A percentile compares a stretch with the other conserved stretches of the same genome.
Evolutionary conservation across 2,797 vertebrate species (phyloP).

Genomic region (Catharus ustulatus): DNA sequence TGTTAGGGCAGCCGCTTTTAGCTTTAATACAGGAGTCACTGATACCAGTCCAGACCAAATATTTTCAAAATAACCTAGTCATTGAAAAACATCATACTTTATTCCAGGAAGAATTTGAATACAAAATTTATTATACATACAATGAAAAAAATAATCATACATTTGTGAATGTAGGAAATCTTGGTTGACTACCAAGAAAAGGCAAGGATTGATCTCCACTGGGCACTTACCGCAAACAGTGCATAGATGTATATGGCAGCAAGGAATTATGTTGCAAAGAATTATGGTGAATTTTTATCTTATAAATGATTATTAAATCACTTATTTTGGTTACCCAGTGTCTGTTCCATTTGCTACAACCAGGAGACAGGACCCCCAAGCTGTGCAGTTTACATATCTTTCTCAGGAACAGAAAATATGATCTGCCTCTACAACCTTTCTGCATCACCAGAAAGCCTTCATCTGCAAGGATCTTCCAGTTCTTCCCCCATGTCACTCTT

Average conservation of each 20-base stretch:
- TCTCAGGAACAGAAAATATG: not conserved
- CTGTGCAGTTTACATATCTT: not conserved
- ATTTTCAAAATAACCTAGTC: not conserved
- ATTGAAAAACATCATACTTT: not conserved
- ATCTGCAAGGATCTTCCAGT: not conserved
- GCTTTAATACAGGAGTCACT: not conserved
- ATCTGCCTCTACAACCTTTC: not conserved
- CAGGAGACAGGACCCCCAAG: not conserved
- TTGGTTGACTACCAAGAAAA: not conserved
- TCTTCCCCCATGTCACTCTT: not conserved
- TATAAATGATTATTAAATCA: not conserved
- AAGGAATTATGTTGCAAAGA: not conserved
- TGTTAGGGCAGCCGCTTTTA: not conserved
- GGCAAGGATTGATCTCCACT: not conserved
- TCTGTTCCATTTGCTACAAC: not conserved
- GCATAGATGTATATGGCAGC: not conserved
- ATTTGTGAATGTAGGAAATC: not conserved
- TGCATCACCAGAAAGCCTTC: not conserved
- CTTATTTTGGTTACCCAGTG: not conserved
- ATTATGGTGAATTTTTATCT: not conserved
- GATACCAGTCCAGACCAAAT: not conserved
- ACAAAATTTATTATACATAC: not conserved
- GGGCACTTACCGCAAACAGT: not conserved
- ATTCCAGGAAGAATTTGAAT: not conserved
- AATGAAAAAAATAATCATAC: not conserved